phyloP scores from a whole-genome alignment of 2,113 vertebrate genomes.

The Pipra filicauda region DNA sequence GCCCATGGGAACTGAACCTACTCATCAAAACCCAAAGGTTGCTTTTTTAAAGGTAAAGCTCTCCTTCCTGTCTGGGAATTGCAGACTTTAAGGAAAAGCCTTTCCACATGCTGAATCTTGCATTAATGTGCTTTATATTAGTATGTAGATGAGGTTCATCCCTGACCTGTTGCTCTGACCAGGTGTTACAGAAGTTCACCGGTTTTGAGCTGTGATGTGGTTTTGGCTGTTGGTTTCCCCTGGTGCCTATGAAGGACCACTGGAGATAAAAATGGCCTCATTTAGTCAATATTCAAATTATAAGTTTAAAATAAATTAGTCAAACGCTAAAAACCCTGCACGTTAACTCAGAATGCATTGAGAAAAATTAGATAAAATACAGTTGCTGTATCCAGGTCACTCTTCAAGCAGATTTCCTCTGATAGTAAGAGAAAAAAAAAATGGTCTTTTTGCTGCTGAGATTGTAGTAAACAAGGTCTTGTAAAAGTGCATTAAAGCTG shows the following conservation, averaged over 20 bases:
- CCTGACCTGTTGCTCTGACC: not conserved
- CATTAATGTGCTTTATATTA: not conserved
- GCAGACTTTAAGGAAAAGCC: not conserved
- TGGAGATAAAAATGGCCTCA: not conserved
- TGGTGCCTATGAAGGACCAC: not conserved
- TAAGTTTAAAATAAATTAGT: not conserved
- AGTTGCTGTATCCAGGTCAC: accelerated
- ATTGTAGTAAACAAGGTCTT: conserved; percentile 23
- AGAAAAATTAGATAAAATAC: not conserved
- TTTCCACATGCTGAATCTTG: not conserved
- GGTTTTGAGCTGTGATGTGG: accelerated
- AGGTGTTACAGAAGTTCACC: not conserved
- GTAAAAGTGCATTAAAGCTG: conserved; percentile 10
- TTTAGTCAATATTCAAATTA: not conserved
- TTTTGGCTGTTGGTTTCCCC: not conserved
- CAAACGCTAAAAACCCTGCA: not conserved
- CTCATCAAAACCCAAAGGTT: not conserved
- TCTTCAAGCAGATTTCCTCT: not conserved
- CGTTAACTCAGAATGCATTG: not conserved
- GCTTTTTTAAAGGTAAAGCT: not conserved
- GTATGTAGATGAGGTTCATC: not conserved
- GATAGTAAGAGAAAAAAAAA: not conserved
- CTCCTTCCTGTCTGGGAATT: not conserved
- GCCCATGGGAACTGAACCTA: not conserved
- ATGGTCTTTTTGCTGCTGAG: not conserved